phyloP scores from a whole-genome alignment of 2,113 vertebrate species.

The Zosterops japonicus region DNA sequence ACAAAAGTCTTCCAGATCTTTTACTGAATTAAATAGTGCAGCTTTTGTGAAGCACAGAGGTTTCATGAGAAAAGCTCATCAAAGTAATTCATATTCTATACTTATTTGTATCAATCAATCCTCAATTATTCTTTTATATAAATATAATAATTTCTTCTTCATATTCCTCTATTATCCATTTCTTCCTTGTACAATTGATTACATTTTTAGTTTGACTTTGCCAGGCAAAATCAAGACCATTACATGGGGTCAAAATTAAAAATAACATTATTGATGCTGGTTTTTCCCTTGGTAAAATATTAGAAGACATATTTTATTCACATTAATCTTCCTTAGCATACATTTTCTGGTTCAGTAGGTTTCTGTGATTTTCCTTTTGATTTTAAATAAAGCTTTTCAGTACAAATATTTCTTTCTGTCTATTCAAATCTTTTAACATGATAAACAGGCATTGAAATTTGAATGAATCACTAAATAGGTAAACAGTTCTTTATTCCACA shows the following conservation, averaged over 20 bases:
- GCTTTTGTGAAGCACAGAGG: not conserved
- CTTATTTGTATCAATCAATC: not conserved
- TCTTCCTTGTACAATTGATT: not conserved
- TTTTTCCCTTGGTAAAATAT: not conserved
- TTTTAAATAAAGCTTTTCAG: constrained; percentile 4
- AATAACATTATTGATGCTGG: not conserved
- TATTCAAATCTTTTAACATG: not conserved
- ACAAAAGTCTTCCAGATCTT: not conserved
- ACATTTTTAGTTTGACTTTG: not conserved
- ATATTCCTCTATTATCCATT: not conserved
- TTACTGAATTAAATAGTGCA: not conserved
- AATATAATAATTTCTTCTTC: not conserved
- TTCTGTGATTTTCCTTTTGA: not conserved
- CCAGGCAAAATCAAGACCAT: not conserved
- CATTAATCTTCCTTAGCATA: constrained; percentile 15
- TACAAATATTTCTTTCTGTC: constrained; percentile 21
- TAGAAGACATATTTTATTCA: constrained; percentile 18
- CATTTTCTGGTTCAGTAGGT: not conserved
- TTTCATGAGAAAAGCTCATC: not conserved
- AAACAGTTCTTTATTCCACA: constrained; percentile 28
- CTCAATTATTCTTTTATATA: not conserved
- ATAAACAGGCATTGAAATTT: constrained; percentile 2
- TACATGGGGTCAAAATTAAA: not conserved
- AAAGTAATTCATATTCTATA: not conserved
- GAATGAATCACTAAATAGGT: not conserved